Conservation (phyloP, 2,888 invertebrate species). For the Zaprionus bogoriensis region DNA sequence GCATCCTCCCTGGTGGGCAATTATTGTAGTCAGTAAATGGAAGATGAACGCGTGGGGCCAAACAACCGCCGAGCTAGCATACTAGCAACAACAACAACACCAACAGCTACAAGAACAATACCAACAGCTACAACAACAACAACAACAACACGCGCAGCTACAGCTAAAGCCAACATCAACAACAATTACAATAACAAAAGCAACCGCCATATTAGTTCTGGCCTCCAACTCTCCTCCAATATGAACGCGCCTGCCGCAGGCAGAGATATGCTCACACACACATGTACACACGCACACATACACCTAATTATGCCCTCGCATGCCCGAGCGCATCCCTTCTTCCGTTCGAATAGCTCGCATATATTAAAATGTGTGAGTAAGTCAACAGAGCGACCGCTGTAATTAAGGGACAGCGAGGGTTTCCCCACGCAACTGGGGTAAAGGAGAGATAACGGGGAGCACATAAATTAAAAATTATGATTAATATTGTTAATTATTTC, state of each 20-base stretch:
- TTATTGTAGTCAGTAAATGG: constrained; percentile 44
- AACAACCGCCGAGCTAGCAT: constrained; percentile 45
- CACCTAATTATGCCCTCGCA: constrained; percentile 1
- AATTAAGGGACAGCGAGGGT: constrained; percentile 40
- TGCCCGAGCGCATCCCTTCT: background rate
- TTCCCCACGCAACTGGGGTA: background rate
- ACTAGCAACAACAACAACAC: constrained; percentile 37
- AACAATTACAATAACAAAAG: constrained; percentile 39
- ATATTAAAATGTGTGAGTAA: constrained; percentile 45
- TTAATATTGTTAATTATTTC: background rate
- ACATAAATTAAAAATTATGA: background rate
- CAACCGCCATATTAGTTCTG: constrained; percentile 20
- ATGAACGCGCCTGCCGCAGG: constrained; percentile 26
- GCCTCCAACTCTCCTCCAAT: constrained; percentile 5
- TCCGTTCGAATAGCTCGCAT: constrained; percentile 12
- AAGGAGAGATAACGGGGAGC: background rate
- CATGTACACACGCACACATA: constrained; percentile 15
- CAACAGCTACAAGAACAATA: constrained; percentile 44
- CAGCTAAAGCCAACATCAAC: constrained; percentile 34
- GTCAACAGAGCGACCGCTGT: constrained; percentile 42
- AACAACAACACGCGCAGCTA: constrained; percentile 4
- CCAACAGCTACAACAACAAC: constrained; percentile 29
- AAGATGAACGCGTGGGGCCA: constrained; percentile 37
- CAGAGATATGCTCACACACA: constrained; percentile 18
- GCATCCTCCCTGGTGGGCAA: constrained; percentile 40